Conservation (phyloP, 2,888 invertebrate genomes). For the Orthonevra nobilis region DNA sequence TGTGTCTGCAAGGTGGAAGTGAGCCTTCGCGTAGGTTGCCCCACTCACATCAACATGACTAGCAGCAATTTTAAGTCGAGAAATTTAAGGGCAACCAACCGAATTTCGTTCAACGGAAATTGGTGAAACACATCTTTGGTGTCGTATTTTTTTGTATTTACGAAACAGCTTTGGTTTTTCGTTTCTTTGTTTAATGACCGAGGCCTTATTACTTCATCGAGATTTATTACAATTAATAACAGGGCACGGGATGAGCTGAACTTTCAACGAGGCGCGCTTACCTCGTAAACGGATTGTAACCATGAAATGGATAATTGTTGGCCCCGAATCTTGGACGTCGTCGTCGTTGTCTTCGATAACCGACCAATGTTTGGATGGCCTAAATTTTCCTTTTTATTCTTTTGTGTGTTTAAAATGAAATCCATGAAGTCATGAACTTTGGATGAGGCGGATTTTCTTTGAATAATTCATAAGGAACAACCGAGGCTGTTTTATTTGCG, state of each 20-base stretch:
- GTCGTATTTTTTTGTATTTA: background rate
- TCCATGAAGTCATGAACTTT: conserved; percentile 25
- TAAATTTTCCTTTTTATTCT: conserved; percentile 42
- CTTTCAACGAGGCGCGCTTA: conserved; percentile 46
- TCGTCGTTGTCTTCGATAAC: too few species aligned
- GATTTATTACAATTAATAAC: conserved; percentile 80
- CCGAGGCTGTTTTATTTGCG: background rate
- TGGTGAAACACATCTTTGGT: conserved; percentile 13
- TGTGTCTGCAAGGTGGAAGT: conserved; percentile 45
- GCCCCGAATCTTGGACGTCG: too few species aligned
- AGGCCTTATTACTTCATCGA: conserved; percentile 76
- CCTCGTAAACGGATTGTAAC: conserved; percentile 59
- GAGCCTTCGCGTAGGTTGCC: background rate
- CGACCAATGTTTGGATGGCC: conserved; percentile 42
- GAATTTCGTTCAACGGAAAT: conserved; percentile 34
- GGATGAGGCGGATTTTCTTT: conserved; percentile 2
- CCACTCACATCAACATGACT: conserved; percentile 18
- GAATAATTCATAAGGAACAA: conserved; percentile 60
- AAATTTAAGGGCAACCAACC: conserved; percentile 38
- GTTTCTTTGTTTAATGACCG: conserved; percentile 59
- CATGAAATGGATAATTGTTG: conserved; percentile 65
- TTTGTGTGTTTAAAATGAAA: background rate
- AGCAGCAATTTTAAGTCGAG: conserved; percentile 13
- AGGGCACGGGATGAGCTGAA: conserved; percentile 72
- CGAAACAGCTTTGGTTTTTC: conserved; percentile 1